A percentile compares a stretch with the other conserved stretches of the same genome.
phyloP scores from a whole-genome alignment of 2,113 vertebrate species.

The Tachysurus fulvidraco region DNA sequence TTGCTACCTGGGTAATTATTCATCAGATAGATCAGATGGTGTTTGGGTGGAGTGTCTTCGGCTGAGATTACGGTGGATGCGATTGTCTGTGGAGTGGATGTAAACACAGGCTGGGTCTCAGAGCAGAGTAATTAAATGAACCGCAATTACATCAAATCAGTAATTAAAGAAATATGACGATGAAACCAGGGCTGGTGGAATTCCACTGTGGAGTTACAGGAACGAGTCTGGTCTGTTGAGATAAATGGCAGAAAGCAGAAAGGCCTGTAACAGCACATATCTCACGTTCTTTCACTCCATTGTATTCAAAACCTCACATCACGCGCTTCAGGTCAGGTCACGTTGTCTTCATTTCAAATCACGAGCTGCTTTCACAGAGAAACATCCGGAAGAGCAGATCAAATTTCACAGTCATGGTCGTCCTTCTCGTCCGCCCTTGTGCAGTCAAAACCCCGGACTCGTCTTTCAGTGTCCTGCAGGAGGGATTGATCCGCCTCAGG shows the following conservation, averaged over 20 bases:
- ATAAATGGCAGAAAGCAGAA: not conserved
- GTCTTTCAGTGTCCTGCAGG: slow-evolving; percentile 42
- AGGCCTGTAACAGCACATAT: not conserved
- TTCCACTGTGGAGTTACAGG: not conserved
- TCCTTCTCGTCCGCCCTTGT: slow-evolving; percentile 45
- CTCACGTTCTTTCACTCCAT: not conserved
- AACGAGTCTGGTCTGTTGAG: not conserved
- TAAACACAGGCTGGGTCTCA: not conserved
- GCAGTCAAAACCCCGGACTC: slow-evolving; percentile 27
- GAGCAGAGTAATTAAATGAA: not conserved
- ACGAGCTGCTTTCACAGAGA: not conserved
- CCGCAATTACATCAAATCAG: not conserved
- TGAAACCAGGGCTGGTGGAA: not conserved
- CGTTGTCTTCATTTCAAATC: not conserved
- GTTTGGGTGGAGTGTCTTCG: not conserved
- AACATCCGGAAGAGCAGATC: slow-evolving; percentile 20
- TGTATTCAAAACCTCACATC: not conserved
- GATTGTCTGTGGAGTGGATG: not conserved
- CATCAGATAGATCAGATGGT: not conserved
- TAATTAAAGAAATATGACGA: not conserved
- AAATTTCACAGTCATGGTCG: slow-evolving; percentile 2
- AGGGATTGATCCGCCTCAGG: slow-evolving; percentile 43
- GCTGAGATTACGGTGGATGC: not conserved
- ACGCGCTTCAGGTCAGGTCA: not conserved
- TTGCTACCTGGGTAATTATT: slow-evolving; percentile 6